Evolutionary conservation across 1,140 invertebrate species (phyloP), one percentile per base, ranked within the genome.

Genomic region (Danaus plexippus): DNA sequence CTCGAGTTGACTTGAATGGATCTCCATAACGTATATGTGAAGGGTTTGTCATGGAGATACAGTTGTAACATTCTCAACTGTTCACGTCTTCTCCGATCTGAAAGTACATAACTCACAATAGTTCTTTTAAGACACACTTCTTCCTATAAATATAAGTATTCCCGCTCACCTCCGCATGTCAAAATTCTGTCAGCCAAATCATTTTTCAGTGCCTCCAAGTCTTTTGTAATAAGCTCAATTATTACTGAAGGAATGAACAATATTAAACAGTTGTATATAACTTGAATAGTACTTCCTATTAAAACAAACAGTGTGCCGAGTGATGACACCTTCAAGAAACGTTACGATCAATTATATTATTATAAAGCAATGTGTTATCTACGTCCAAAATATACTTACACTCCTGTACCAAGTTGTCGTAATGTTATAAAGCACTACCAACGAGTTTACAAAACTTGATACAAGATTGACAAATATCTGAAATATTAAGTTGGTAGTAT

Each of bases 161-260:
- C 7, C 22, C 22, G 47, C 56, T 52, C 13, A 58, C 56, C 15
- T 3, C 22, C 22, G 9, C 56, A 52, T n/a, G 18, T 47, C 13
- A 58, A 47, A 15, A 58, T 52, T 8, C 9, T 58, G 4, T 58
- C 44, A 15, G 56, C 56, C 2, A 58, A 42, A 18, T 58, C 32
- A 9, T 18, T 15, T 50, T 44, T 52, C 10, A 58, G 43, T 3
- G 5, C n/a, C 6, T 58, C 44, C n/a, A 58, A 15, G 9, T 51
- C 40, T 47, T 41, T 41, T 9, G 9, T 43, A n/a, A 47, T 45
- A 43, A 58, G 51, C 12, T 58, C 56, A 22, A 58, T 52, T 10
- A 58, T 52, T 11, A 58, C 22, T 11, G 56, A 58, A 6, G 56
- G 56, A 18, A 47, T 15, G 43, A 58, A 58, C 42, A 58, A 13